Conservation (phyloP, 2,113 vertebrate genomes). For the Aramus guarauna region DNA sequence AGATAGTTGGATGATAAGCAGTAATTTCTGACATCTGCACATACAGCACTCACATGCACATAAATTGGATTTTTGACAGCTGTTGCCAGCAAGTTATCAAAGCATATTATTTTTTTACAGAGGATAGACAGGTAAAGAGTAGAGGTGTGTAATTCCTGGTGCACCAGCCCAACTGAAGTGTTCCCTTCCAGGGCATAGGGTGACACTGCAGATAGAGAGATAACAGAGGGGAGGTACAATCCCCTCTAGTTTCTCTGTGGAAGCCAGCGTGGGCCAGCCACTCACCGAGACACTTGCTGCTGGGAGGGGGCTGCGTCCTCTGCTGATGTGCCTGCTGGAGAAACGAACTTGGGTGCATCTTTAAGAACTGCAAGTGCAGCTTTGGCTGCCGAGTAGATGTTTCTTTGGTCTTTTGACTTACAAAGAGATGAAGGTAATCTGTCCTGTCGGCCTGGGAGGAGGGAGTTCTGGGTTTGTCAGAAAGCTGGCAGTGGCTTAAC, state of each 20-base stretch:
- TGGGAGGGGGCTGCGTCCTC: not conserved
- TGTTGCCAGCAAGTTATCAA: not conserved
- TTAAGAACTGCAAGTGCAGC: not conserved
- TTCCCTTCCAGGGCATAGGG: not conserved
- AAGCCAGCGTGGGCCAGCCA: not conserved
- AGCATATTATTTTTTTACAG: not conserved
- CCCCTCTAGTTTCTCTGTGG: not conserved
- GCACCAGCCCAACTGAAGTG: not conserved
- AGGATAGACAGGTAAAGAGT: not conserved
- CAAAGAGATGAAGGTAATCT: not conserved
- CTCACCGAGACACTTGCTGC: not conserved
- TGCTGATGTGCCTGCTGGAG: not conserved
- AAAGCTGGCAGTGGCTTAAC: not conserved
- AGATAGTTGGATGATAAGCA: not conserved
- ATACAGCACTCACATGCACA: not conserved
- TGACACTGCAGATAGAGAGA: not conserved
- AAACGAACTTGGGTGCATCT: not conserved
- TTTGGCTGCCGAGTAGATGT: not conserved
- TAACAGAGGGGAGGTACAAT: not conserved
- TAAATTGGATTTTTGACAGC: constrained; percentile 3
- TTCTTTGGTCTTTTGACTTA: not conserved
- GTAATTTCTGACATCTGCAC: not conserved
- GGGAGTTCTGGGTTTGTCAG: not conserved
- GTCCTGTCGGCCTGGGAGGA: not conserved
- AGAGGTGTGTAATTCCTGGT: not conserved